Conservation (phyloP, 1,140 invertebrate species). For the Brachionus paranguensis region DNA sequence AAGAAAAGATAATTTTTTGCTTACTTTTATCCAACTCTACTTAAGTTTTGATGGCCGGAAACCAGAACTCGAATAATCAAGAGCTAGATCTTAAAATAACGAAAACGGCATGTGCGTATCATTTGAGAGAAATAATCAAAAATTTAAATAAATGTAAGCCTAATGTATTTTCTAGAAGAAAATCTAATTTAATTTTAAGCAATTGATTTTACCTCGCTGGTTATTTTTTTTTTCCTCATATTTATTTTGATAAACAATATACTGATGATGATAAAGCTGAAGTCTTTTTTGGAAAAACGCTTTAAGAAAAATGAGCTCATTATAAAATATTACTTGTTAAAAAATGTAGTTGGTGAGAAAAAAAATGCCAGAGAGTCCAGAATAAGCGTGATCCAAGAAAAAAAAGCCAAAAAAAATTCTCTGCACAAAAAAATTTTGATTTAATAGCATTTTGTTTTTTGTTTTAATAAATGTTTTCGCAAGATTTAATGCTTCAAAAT, state of each 20-base stretch:
- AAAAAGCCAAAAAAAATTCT: not conserved
- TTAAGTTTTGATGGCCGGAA: not conserved
- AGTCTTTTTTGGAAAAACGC: not conserved
- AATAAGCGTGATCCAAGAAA: not conserved
- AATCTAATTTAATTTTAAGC: not conserved
- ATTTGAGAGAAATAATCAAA: not conserved
- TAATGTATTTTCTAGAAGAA: not conserved
- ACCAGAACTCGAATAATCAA: not conserved
- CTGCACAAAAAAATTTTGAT: not conserved
- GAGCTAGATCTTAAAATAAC: not conserved
- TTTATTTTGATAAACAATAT: not conserved
- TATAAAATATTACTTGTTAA: not conserved
- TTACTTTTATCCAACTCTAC: not conserved
- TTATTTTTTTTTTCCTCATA: not conserved
- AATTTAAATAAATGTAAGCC: not conserved
- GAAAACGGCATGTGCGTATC: not conserved
- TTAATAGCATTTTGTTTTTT: not conserved
- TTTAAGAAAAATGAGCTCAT: conserved; percentile 5
- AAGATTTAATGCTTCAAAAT: not conserved
- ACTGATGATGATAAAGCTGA: not conserved
- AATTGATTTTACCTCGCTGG: not conserved
- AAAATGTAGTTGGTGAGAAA: not conserved
- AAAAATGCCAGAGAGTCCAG: not conserved
- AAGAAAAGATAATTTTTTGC: not conserved
- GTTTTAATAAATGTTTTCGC: not conserved